Evolutionary conservation across 2,797 vertebrate species (phyloP).

Genomic region (Chiroxiphia lanceolata): DNA sequence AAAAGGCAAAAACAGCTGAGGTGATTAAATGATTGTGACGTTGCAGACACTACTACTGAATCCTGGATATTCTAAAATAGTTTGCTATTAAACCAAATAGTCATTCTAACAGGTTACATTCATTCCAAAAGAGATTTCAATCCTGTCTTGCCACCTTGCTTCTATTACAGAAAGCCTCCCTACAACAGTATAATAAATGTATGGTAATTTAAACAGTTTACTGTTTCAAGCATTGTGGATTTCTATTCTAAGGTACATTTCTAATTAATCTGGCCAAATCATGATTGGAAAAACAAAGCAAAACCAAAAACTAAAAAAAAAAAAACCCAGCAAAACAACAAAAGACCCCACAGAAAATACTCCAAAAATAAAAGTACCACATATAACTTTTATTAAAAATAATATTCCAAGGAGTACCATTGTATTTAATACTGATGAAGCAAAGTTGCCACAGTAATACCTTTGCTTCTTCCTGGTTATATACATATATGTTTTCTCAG

Average conservation of each 20-base stretch:
- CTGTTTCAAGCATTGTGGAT: constrained; percentile 15
- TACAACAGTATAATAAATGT: neutral
- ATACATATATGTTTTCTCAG: constrained; percentile 54
- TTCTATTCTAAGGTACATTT: constrained; percentile 65
- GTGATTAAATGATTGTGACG: neutral
- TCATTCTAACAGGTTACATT: neutral
- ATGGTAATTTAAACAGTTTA: neutral
- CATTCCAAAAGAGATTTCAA: neutral
- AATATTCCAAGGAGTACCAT: constrained; percentile 62
- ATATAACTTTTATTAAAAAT: constrained; percentile 55
- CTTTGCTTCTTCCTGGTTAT: constrained; percentile 66
- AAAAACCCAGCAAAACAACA: neutral
- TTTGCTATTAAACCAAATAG: neutral
- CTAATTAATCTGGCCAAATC: constrained; percentile 46
- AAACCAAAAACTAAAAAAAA: neutral
- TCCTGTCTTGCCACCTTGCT: neutral
- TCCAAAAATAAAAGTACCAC: constrained; percentile 70
- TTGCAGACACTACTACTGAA: neutral
- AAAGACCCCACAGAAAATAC: constrained; percentile 50
- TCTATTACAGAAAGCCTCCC: constrained; percentile 35
- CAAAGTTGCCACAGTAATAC: constrained; percentile 59
- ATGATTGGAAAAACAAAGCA: constrained; percentile 13
- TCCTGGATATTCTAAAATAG: neutral
- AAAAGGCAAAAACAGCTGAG: neutral
- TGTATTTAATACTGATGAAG: constrained; percentile 80